Evolutionary conservation across 2,113 vertebrate species (phyloP).

Genomic region (Dromaius novaehollandiae): DNA sequence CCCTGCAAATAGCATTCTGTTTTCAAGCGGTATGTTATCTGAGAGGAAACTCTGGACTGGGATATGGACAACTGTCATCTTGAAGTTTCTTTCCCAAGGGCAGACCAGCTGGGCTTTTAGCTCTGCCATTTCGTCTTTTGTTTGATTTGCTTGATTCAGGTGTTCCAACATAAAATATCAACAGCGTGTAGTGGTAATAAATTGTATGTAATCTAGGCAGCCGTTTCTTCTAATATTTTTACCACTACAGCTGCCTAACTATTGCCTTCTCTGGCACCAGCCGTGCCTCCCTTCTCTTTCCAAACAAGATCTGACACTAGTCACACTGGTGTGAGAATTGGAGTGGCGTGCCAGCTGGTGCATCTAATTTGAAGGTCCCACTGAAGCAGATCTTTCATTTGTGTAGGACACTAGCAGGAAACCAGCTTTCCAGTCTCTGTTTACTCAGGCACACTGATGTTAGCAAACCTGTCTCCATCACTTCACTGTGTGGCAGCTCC

Average conservation of each 20-base stretch:
- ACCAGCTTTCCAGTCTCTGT: neutral
- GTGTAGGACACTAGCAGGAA: neutral
- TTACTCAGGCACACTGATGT: neutral
- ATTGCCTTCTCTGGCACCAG: neutral
- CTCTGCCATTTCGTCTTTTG: neutral
- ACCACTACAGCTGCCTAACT: neutral
- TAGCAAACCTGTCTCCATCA: neutral
- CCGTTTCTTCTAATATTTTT: neutral
- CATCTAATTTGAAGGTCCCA: neutral
- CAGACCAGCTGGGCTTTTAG: neutral
- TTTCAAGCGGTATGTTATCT: neutral
- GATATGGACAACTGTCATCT: neutral
- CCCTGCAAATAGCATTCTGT: neutral
- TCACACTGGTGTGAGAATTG: neutral
- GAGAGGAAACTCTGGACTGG: neutral
- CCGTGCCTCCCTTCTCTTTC: neutral
- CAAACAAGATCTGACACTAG: neutral
- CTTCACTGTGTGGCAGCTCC: neutral
- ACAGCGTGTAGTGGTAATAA: neutral
- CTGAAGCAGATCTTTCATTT: neutral
- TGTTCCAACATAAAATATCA: neutral
- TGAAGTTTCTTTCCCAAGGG: neutral
- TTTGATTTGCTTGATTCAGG: neutral
- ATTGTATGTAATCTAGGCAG: neutral
- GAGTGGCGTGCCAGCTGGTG: neutral